Evolutionary conservation across 2,888 invertebrate species (phyloP), one percentile per base, ranked within the genome.

Genomic region (Chelonus formosanus): DNA sequence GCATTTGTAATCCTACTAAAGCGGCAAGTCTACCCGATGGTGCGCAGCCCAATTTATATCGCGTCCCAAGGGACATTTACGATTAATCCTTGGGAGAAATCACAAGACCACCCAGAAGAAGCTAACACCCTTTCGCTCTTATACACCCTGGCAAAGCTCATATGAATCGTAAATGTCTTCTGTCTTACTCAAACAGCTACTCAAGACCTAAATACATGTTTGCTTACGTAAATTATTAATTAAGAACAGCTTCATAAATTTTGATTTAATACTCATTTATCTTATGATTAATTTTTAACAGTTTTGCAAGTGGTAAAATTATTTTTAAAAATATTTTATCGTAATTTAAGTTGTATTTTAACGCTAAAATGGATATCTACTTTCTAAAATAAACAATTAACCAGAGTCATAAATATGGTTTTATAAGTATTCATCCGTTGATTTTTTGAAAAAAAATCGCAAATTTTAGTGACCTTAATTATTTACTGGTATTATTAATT

Each of bases 81-180:
- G 82, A 83, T 83, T 82, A 83, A 83, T 83, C 81, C 83, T 80
- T 52, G 68, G 67, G 73, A 74, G 78, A 78, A 75, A 79, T 76
- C 78, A 75, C 76, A 70, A 67, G 83, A 83, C 83, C 83, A 83
- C 83, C 83, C 83, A 83, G 74, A 80, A 75, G 76, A 77, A 74
- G 74, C 81, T 77, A 80, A 82, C 82, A 80, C 81, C 81, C 80
- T 76, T 78, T 73, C 69, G 69, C 66, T 67, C 70, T 71, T 70
- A 74, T 55, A 75, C 73, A 20, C 74, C 76, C 77, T 75, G 78
- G 77, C 79, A 75, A 75, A 70, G 75, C 75, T 78, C 77, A 75
- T 75, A 74, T 75, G 78, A 76, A 76, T 78, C 79, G 78, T 79
- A 78, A 80, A 79, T 73, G 77, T 78, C 77, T 73, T 73, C 70